These are phyloP conservation scores for Oithona nana DNA, from an alignment of 2,888 invertebrate genomes.

Conservation along the genomic window DNA sequence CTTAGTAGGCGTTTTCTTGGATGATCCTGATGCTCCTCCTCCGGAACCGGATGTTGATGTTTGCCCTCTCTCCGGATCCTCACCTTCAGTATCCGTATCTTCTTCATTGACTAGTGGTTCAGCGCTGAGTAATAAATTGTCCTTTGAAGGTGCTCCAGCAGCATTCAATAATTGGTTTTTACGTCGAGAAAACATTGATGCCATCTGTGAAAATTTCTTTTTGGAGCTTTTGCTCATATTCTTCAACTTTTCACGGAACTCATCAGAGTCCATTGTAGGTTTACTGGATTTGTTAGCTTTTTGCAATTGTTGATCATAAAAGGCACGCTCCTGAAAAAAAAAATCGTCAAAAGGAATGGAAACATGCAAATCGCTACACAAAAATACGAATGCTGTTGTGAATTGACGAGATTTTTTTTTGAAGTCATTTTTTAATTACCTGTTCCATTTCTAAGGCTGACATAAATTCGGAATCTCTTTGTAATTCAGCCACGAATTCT, in stretches of 20 bases:
- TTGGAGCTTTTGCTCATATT: slow-evolving; percentile 67
- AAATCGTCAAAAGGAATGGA: no score
- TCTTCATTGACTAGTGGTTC: slow-evolving; percentile 23
- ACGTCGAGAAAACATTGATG: slow-evolving; percentile 49
- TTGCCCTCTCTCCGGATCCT: neutral
- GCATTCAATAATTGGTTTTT: slow-evolving; percentile 18
- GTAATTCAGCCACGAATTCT: slow-evolving; percentile 66
- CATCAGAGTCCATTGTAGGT: slow-evolving; percentile 37
- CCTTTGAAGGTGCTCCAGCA: slow-evolving; percentile 23
- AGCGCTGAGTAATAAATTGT: slow-evolving; percentile 23
- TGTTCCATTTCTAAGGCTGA: slow-evolving; percentile 57
- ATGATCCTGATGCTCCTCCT: neutral
- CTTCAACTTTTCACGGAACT: slow-evolving; percentile 52
- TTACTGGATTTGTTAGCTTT: slow-evolving; percentile 10
- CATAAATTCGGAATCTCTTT: slow-evolving; percentile 71
- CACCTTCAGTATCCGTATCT: slow-evolving; percentile 19
- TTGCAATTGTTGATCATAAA: slow-evolving; percentile 27
- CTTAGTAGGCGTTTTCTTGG: neutral
- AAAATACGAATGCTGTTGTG: neutral
- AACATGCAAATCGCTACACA: no score
- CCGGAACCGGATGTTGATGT: no score
- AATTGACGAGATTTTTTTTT: neutral
- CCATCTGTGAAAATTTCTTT: slow-evolving; percentile 58
- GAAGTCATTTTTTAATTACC: no score
- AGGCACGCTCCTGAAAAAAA: neutral